Base-by-base conservation (phyloP, 2,797 vertebrate genomes). In the Gadopsis bispinosus region DNA sequence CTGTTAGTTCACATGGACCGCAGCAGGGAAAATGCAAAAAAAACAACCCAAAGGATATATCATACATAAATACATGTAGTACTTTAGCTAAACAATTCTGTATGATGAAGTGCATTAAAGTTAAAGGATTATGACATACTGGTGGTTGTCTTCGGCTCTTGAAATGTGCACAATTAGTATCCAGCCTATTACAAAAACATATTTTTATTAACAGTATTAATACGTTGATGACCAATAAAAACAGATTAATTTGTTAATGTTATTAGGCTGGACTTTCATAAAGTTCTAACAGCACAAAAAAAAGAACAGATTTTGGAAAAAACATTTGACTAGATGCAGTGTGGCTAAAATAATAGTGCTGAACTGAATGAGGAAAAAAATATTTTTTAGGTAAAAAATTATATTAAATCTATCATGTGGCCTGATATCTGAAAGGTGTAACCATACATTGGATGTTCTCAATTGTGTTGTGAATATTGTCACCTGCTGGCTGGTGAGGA, bases 81-180 rank as follows among this genome's bases (percentile, higher is more conserved):
- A 59, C 60, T 8, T 62, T 80, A 10, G 60, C 29, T 51, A 43
- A 73, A 39, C 7, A 62, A 58, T 22, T 73, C 33, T 83, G 55
- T 79, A 69, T 75, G 43, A 8, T 13, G 58, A 86, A 81, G 68
- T 87, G 70, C 69, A 87, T 84, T 90, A 84, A 85, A 81, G 51
- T 39, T 69, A 31, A 86, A 73, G 43, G 47, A 76, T 37, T 59
- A 45, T 75, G 73, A 72, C 65, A 83, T 62, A 35, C 4, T 63
- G 19, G 51, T 77, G 62, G 77, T 78, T 68, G 75, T 63, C 37
- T 83, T 75, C 11, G 0, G 55, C 35, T 86, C 9, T 64, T 68
- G 5, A 66, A 70, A 56, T 77, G 58, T 70, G 41, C 33, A 71
- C 14, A 79, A 43, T 5, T 68, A 47, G 13, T 45, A 13, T 66